phyloP scores from a whole-genome alignment of 2,113 vertebrate genomes.

The Carettochelys insculpta region DNA sequence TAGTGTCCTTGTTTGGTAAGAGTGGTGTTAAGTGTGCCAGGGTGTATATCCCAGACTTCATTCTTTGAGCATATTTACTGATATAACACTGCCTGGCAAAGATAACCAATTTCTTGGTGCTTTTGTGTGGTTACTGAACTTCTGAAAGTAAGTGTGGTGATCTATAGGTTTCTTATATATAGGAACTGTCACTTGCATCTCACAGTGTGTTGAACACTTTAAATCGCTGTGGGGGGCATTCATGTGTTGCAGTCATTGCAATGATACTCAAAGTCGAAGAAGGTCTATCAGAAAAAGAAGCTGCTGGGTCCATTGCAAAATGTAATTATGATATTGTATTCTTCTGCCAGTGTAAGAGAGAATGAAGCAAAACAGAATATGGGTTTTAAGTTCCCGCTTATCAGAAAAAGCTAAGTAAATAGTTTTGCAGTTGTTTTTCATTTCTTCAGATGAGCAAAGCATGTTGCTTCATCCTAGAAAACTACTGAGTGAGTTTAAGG shows the following conservation, averaged over 20 bases:
- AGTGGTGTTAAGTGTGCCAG: neutral
- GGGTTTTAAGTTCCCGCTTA: neutral
- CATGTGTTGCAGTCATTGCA: slow-evolving; percentile 41
- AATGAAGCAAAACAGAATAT: slow-evolving; percentile 29
- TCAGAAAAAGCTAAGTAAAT: slow-evolving; percentile 31
- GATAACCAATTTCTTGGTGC: neutral
- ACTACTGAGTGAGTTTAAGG: neutral
- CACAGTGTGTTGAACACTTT: slow-evolving; percentile 53
- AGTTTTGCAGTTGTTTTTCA: slow-evolving; percentile 14
- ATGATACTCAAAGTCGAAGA: slow-evolving; percentile 18
- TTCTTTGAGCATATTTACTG: neutral
- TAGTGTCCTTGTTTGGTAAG: no score
- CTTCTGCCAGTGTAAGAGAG: slow-evolving; percentile 31
- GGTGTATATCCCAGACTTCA: neutral
- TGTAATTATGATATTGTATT: slow-evolving; percentile 50
- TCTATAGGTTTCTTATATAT: neutral
- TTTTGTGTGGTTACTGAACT: neutral
- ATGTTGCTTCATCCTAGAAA: slow-evolving; percentile 28
- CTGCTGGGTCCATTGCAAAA: slow-evolving; percentile 48
- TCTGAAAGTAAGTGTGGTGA: neutral
- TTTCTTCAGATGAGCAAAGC: slow-evolving; percentile 43
- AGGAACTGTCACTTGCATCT: neutral
- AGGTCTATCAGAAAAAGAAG: slow-evolving; percentile 25
- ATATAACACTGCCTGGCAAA: neutral
- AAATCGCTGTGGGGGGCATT: slow-evolving; percentile 45